Conservation (phyloP, 2,797 vertebrate genomes). For the Sciurus vulgaris region DNA sequence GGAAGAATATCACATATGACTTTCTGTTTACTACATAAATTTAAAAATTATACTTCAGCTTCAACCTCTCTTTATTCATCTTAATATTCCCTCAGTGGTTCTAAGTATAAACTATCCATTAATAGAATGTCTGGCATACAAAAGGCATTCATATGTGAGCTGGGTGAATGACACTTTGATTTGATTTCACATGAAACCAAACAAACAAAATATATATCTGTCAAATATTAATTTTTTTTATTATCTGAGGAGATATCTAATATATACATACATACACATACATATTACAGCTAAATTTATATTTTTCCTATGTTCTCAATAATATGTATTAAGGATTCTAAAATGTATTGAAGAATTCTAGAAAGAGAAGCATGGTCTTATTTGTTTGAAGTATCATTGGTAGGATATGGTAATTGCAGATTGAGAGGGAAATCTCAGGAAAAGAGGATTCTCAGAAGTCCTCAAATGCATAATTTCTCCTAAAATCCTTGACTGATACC, state of each 20-base stretch:
- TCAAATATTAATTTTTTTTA: background rate
- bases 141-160: background rate
- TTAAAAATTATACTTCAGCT: background rate
- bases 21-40: background rate
- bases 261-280: background rate
- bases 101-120: background rate
- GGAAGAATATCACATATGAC: background rate
- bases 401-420: background rate
- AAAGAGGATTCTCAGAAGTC: background rate
- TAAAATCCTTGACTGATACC: background rate
- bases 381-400: background rate
- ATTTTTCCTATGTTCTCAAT: background rate
- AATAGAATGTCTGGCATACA: background rate
- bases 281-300: background rate
- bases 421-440: background rate
- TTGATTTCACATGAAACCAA: constrained; percentile 39
- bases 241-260: background rate
- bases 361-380: background rate
- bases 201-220: background rate
- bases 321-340: background rate
- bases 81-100: background rate
- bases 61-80: background rate
- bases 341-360: background rate
- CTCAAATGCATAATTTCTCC: background rate
- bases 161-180: background rate